Conservation (phyloP, 2,113 vertebrate genomes). For the Perca fluviatilis region DNA sequence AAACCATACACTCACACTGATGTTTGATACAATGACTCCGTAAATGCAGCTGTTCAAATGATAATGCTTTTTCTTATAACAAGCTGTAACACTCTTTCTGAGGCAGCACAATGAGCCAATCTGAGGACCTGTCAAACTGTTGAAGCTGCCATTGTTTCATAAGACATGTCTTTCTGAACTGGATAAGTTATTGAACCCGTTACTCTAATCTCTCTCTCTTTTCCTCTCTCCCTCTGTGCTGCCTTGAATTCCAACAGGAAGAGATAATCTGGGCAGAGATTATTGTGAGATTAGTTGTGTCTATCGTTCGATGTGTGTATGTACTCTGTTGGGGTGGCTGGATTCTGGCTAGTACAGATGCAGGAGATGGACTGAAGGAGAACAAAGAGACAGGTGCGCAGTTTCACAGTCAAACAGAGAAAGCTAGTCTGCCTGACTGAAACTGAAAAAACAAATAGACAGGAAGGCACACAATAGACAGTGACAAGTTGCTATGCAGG, state of each 20-base stretch:
- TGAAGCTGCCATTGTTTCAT: conserved; percentile 16
- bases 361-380: conserved; percentile 22
- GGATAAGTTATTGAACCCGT: conserved; percentile 48
- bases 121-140: neutral
- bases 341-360: conserved; percentile 22
- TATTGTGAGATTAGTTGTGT: conserved; percentile 75
- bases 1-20: neutral
- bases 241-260: conserved; percentile 42
- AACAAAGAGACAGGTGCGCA: conserved; percentile 50
- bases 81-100: neutral
- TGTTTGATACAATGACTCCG: conserved; percentile 1
- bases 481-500: conserved; percentile 4
- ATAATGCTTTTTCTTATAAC: neutral
- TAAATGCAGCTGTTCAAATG: neutral
- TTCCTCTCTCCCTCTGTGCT: neutral
- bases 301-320: conserved; percentile 51
- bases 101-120: neutral
- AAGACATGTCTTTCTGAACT: conserved; percentile 23
- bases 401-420: conserved; percentile 16
- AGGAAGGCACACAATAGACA: neutral
- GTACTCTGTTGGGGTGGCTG: conserved; percentile 22
- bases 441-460: neutral
- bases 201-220: conserved; percentile 52
- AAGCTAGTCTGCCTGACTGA: conserved; percentile 26
- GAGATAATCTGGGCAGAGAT: conserved; percentile 74